Base-by-base conservation (phyloP, 2,888 invertebrate genomes). In the Limnephilus rhombicus region DNA sequence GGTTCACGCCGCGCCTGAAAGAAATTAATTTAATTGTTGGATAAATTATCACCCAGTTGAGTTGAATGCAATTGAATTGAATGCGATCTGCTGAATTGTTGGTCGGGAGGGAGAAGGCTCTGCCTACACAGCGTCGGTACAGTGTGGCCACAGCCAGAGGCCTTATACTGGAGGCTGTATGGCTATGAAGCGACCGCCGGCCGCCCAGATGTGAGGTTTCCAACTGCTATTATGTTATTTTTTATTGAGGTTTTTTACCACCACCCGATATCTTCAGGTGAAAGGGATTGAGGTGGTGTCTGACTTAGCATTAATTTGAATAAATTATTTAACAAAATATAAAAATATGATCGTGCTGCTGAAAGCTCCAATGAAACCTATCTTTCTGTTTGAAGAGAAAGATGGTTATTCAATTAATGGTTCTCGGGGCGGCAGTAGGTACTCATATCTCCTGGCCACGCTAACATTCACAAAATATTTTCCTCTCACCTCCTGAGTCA, bases 21-120 rank as follows among this genome's bases (percentile, higher is more conserved):
- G 93, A 92, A 93, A 92, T 92, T 93, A 93, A 93, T 93, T 93
- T 93, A 93, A 93, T 93, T 93, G 93, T 93, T 88, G 92, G 92
- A 53, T 92, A 92, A 93, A 92, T 93, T 92, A 93, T 92, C 90
- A 85, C 85, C 92, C 89, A 85, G 90, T 88, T 90, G 93, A 91
- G 92, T 93, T 89, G 93, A 92, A 90, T 92, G 41, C 91, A 91
- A 90, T 90, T 90, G 91, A 92, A 90, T 90, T 82, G 91, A 86
- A 86, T 86, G 86, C 89, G 89, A 68, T 91, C 85, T 83, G 89
- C 83, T 88, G 92, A 87, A 91, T 82, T 53, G 87, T 68, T 68
- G 91, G 83, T 83, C 83, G 68, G 68, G 24, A 68, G 68, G 68
- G 24, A 68, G 24, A 68, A 68, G n/a, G 2, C 68, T 68, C 68